Conservation (phyloP, 2,113 vertebrate genomes). For the Chamaetylas fuelleborni region DNA sequence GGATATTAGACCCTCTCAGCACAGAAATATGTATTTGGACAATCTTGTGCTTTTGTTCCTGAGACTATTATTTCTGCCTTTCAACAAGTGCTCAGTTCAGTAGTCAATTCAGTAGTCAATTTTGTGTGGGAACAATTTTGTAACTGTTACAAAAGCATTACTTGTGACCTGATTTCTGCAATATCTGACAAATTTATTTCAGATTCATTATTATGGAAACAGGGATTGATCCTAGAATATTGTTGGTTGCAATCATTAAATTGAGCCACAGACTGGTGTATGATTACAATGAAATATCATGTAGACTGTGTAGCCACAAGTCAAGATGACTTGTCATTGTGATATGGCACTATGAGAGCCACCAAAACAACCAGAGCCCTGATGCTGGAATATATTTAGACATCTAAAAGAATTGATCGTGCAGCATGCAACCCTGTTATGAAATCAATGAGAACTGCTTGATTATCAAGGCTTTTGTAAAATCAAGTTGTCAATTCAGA, state of each 20-base stretch:
- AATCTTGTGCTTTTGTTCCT: not conserved
- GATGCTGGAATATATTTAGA: not conserved
- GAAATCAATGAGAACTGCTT: not conserved
- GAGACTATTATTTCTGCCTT: not conserved
- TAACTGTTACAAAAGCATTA: not conserved
- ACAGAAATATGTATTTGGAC: not conserved
- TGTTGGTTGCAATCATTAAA: not conserved
- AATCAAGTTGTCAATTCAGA: not conserved
- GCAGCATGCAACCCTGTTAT: not conserved
- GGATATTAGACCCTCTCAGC: not conserved
- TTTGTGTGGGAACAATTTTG: not conserved
- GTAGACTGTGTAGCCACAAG: rapidly evolving
- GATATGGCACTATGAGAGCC: not conserved
- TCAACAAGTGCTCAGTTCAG: not conserved
- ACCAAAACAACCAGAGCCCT: not conserved
- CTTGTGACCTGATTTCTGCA: not conserved
- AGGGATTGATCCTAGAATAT: not conserved
- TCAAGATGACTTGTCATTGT: not conserved
- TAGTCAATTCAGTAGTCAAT: not conserved
- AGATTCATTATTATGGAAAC: not conserved
- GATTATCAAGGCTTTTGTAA: not conserved
- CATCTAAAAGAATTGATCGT: not conserved
- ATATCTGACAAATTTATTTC: not conserved
- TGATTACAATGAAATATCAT: not conserved
- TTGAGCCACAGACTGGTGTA: not conserved